A percentile compares a stretch with the other conserved stretches of the same genome.
Evolutionary conservation across 2,888 invertebrate species (phyloP).

Genomic region (Drosophila nigritarsus): DNA sequence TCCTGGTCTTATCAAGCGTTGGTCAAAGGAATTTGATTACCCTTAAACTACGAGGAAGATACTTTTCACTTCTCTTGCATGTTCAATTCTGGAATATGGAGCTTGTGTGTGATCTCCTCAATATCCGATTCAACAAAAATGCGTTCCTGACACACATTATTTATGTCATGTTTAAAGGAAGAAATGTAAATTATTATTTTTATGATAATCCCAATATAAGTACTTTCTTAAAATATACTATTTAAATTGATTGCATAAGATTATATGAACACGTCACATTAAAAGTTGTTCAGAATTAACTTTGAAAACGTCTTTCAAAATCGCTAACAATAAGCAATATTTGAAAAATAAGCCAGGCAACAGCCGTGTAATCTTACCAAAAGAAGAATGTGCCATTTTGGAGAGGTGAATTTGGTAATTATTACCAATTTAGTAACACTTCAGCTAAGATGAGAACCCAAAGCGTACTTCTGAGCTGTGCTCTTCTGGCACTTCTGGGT

Average conservation of each 20-base stretch:
- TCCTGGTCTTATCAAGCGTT: not conserved
- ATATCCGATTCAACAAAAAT: not conserved
- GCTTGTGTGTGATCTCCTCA: not conserved
- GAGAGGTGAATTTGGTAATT: not conserved
- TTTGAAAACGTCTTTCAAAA: not conserved
- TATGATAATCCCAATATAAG: not conserved
- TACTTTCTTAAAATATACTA: not conserved
- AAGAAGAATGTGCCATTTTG: not conserved
- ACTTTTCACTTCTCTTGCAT: not conserved
- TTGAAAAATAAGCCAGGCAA: constrained; percentile 1
- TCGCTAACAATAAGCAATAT: not conserved
- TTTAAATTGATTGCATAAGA: not conserved
- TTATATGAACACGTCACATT: not conserved
- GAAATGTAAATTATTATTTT: not conserved
- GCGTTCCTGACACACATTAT: not conserved
- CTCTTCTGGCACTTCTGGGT: constrained; percentile 17
- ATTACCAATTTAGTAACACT: not conserved
- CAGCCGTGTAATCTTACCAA: constrained; percentile 22
- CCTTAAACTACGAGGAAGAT: not conserved
- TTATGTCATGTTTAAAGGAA: not conserved
- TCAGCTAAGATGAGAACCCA: constrained; percentile 11
- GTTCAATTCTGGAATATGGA: not conserved
- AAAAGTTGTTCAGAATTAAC: not conserved
- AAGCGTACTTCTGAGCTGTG: constrained; percentile 6
- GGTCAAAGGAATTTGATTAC: not conserved